These are phyloP conservation scores for Brienomyrus brachyistius DNA, from an alignment of 2,113 vertebrate species.

Conservation along the genomic window DNA sequence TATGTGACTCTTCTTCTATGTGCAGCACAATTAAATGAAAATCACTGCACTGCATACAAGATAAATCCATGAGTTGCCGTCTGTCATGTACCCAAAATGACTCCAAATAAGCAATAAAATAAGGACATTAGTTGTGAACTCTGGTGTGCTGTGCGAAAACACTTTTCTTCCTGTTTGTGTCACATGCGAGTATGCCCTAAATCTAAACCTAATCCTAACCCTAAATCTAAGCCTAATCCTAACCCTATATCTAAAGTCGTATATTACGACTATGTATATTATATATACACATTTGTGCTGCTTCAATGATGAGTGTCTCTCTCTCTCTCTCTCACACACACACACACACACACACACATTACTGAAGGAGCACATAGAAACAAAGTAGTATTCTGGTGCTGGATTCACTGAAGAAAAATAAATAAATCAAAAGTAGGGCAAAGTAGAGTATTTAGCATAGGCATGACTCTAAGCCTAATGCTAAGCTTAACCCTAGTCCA, in stretches of 20 bases:
- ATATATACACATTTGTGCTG: too few species aligned
- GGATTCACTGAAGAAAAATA: neutral
- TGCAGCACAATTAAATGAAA: neutral
- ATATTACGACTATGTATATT: too few species aligned
- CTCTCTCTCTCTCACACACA: too few species aligned
- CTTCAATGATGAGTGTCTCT: too few species aligned
- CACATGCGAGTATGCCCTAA: neutral
- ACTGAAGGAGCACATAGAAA: neutral
- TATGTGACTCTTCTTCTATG: neutral
- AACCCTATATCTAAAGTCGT: too few species aligned
- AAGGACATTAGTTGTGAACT: neutral
- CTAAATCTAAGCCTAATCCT: too few species aligned
- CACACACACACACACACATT: neutral
- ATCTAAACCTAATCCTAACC: too few species aligned
- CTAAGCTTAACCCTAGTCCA: neutral
- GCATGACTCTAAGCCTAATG: neutral
- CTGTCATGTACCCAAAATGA: neutral
- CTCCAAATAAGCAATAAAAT: neutral
- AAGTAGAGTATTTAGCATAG: neutral
- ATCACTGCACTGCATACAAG: neutral
- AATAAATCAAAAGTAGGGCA: neutral
- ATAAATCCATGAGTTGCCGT: neutral
- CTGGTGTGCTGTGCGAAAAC: neutral
- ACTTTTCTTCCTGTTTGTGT: neutral
- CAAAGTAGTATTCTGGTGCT: neutral